Conservation (phyloP, 2,113 vertebrate genomes). For the Chaetodon trifascialis region DNA sequence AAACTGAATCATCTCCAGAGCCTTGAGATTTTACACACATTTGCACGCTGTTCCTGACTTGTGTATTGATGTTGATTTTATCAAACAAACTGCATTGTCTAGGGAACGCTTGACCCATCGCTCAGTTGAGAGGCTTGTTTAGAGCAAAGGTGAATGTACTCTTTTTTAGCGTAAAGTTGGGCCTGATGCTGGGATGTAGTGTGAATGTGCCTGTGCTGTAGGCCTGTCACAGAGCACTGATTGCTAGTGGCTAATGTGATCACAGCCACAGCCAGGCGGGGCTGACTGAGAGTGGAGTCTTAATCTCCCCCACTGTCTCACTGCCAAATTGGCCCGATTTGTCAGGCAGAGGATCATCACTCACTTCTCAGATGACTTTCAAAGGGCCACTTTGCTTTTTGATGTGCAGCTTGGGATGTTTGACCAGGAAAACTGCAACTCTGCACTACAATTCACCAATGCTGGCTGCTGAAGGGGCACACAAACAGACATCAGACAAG, state of each 20-base stretch:
- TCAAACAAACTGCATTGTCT: conserved; percentile 25
- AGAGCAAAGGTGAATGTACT: conserved; percentile 3
- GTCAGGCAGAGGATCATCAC: conserved; percentile 73
- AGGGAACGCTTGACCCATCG: conserved; percentile 42
- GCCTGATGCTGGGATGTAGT: conserved; percentile 34
- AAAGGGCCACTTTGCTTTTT: conserved; percentile 69
- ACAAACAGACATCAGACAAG: conserved; percentile 3
- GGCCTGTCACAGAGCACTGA: conserved; percentile 68
- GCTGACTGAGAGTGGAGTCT: conserved; percentile 63
- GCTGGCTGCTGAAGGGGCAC: conserved; percentile 23
- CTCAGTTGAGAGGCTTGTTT: conserved; percentile 21
- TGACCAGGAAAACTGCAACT: conserved; percentile 54
- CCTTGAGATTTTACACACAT: conserved; percentile 33
- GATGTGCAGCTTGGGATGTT: conserved; percentile 68
- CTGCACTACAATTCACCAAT: conserved; percentile 42
- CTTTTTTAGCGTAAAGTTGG: background rate
- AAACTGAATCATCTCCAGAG: conserved; percentile 40
- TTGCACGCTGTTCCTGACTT: conserved; percentile 34
- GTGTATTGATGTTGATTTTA: conserved; percentile 37
- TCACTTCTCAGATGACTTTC: conserved; percentile 70
- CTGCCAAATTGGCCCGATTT: conserved; percentile 76
- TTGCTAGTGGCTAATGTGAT: conserved; percentile 76
- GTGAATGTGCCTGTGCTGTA: conserved; percentile 63
- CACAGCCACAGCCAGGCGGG: conserved; percentile 67
- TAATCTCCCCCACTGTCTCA: conserved; percentile 71